Percentiles rank a stretch among this genome's conserved stretches.
These are phyloP conservation scores for Augochlora pura DNA, from an alignment of 1,140 invertebrate genomes.

Conservation along the genomic window DNA sequence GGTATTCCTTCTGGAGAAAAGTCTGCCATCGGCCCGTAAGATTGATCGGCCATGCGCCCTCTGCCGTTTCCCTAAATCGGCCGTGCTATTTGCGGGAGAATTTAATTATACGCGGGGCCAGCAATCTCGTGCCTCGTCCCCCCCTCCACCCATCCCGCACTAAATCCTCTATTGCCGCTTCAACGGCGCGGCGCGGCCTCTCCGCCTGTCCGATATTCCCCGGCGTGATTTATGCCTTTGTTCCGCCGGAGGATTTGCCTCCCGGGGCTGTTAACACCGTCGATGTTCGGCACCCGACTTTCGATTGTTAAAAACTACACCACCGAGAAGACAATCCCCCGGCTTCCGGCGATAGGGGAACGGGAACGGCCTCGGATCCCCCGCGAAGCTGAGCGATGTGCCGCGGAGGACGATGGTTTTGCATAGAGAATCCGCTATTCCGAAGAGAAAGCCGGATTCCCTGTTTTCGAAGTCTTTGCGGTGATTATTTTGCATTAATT, in stretches of 20 bases:
- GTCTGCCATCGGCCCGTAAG: constrained; percentile 12
- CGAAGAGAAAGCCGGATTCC: too few relatives aligned
- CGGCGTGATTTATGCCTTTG: background rate
- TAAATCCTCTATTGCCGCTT: constrained; percentile 29
- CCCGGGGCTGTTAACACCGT: background rate
- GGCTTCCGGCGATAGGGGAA: too few relatives aligned
- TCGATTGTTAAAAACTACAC: background rate
- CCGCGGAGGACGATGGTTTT: too few relatives aligned
- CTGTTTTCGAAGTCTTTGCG: too few relatives aligned
- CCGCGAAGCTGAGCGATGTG: too few relatives aligned
- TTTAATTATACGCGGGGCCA: constrained; percentile 52
- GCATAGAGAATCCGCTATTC: too few relatives aligned
- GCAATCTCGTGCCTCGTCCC: background rate
- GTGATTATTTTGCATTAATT: too few relatives aligned
- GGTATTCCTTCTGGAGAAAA: background rate
- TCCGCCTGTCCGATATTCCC: background rate
- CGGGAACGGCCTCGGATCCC: too few relatives aligned
- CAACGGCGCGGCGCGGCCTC: background rate
- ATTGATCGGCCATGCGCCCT: constrained; percentile 45
- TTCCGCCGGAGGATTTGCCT: background rate
- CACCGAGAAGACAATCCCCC: too few relatives aligned
- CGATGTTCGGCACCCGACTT: background rate
- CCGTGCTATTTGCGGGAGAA: constrained; percentile 43
- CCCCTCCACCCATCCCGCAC: background rate
- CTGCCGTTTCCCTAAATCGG: constrained; percentile 50